phyloP scores from a whole-genome alignment of 2,113 vertebrate genomes.

The Prietella phreatophila region DNA sequence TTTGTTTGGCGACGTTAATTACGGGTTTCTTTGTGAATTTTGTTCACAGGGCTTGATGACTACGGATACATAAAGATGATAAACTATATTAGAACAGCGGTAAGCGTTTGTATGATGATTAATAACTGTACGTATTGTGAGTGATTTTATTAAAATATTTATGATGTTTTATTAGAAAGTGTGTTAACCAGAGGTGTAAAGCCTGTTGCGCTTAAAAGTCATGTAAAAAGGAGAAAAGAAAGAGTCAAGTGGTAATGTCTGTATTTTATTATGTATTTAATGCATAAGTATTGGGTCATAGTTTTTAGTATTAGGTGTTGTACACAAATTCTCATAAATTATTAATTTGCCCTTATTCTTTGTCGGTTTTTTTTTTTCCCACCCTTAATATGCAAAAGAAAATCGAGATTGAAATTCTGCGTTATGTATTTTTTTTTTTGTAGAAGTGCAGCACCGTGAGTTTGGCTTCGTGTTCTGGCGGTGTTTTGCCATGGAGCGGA shows the following conservation, averaged over 20 bases:
- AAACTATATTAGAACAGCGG: conserved; percentile 87
- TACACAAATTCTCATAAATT: background rate
- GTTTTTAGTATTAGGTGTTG: background rate
- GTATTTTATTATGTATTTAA: background rate
- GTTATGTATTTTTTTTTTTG: background rate
- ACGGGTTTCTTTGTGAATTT: background rate
- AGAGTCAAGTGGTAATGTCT: background rate
- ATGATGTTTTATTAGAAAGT: background rate
- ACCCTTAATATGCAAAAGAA: background rate
- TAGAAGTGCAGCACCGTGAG: conserved; percentile 80
- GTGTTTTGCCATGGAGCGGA: conserved; percentile 82
- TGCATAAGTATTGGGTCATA: background rate
- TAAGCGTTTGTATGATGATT: conserved; percentile 65
- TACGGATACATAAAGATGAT: conserved; percentile 94
- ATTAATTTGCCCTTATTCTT: background rate
- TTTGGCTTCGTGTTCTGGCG: conserved; percentile 68
- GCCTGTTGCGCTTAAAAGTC: background rate
- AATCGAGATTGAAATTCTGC: background rate
- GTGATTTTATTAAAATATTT: background rate
- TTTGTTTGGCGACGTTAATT: background rate
- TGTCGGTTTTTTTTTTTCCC: background rate
- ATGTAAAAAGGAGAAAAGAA: background rate
- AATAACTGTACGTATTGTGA: background rate
- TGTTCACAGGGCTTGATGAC: conserved; percentile 83
- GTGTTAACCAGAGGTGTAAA: background rate